Percentiles rank a stretch among this genome's conserved stretches.
phyloP scores from a whole-genome alignment of 2,113 vertebrate species.

The Pomatostomus ruficeps region DNA sequence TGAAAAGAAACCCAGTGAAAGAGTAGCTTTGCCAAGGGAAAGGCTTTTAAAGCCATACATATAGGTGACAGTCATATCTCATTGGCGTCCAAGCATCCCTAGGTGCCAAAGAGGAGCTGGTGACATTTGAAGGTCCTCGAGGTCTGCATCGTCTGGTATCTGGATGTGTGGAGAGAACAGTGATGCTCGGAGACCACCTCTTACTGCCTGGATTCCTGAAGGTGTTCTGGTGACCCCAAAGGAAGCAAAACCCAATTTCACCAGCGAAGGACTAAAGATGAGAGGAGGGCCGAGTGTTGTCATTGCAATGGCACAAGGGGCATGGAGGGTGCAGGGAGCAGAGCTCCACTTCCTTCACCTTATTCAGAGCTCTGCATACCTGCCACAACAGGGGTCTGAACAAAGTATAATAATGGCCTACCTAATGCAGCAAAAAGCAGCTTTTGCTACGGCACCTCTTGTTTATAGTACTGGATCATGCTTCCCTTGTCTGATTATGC shows the following conservation, averaged over 20 bases:
- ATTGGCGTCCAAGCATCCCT: background rate
- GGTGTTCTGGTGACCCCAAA: background rate
- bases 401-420: too few relatives aligned
- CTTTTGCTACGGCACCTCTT: background rate
- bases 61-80: background rate
- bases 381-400: background rate
- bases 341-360: background rate
- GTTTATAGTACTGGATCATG: background rate
- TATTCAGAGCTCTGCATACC: background rate
- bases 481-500: background rate
- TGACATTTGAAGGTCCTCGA: background rate
- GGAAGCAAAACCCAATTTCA: background rate
- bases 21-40: background rate
- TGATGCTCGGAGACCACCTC: accelerated
- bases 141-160: background rate
- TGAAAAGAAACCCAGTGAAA: background rate
- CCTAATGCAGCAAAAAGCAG: background rate
- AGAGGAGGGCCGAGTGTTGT: background rate
- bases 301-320: background rate
- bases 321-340: background rate
- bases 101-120: background rate
- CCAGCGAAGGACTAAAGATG: background rate
- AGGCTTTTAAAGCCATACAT: background rate
- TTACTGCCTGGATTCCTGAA: background rate
- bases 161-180: background rate